Evolutionary conservation across 2,113 vertebrate genomes (phyloP), one percentile per base, ranked within the genome.

Genomic region (Boleophthalmus pectinirostris): DNA sequence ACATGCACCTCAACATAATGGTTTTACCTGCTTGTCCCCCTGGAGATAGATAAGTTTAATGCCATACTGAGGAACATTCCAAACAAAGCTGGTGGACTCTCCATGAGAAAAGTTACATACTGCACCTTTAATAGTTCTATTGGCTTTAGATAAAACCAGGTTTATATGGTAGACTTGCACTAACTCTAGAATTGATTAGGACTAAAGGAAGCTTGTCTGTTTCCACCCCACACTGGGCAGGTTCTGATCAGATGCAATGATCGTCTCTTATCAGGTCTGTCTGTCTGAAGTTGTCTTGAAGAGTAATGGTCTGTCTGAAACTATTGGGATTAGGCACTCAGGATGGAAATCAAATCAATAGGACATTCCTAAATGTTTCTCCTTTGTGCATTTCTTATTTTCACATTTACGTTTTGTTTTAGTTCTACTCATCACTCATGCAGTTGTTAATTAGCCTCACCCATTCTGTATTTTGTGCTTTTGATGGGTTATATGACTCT

Each of bases 241-340:
- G 64, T 79, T 82, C 77, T 84, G 85, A 88, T 90, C 89, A 84
- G 82, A 73, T 74, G 75, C 74, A 90, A 86, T 86, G 90, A 92
- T 90, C 75, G 64, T 46, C 71, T 76, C 80, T 91, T 92, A 90
- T 91, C 90, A 85, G 83, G 74, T 64, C 78, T 74, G 38, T 43
- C 38, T 43, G 87, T 70, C 72, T 87, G 73, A 56, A 70, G 51
- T 69, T 90, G 89, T 90, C 90, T 80, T 75, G 84, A 75, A 87
- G 90, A 92, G 83, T 89, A 91, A 91, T 91, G 89, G 83, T 64
- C 85, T 85, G 87, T 87, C 87, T 82, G 38, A 60, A 57, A 29
- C 58, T 83, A 78, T 66, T 78, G 25, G 85, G 84, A 89, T 84
- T 76, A 87, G 83, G 3, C 61, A 8, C 58, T 33, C 23, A 21